Percentiles rank a stretch among this genome's conserved stretches.
Conservation (phyloP, 1,140 invertebrate genomes). For the Rhopalosiphum padi region DNA sequence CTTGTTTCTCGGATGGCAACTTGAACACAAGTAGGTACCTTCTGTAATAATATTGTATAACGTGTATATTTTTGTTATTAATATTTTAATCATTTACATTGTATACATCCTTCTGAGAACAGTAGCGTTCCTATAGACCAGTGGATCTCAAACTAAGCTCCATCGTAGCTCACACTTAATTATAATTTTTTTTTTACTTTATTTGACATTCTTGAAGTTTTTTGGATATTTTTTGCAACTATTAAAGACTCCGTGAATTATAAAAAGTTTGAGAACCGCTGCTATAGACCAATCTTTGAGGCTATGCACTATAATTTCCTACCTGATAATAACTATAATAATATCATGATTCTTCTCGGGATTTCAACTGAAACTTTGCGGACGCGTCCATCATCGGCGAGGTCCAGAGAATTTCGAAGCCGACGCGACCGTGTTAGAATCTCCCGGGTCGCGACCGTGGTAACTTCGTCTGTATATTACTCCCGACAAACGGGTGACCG, state of each 20-base stretch:
- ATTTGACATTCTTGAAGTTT: too few species aligned
- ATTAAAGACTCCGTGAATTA: background rate
- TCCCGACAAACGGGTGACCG: too few species aligned
- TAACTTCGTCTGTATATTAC: background rate
- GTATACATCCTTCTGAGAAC: too few species aligned
- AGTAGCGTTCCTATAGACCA: too few species aligned
- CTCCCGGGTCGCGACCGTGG: background rate
- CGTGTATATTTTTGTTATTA: too few species aligned
- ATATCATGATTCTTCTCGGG: background rate
- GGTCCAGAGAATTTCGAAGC: background rate
- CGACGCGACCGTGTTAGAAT: background rate
- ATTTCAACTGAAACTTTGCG: background rate
- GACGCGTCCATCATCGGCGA: too few species aligned
- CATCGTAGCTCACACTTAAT: too few species aligned
- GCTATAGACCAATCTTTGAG: background rate
- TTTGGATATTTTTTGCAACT: background rate
- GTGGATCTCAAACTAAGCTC: too few species aligned
- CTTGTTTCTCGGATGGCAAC: background rate
- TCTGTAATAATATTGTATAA: too few species aligned
- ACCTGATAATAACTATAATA: background rate
- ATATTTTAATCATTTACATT: too few species aligned
- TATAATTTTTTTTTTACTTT: too few species aligned
- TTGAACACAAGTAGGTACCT: background rate
- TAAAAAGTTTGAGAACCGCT: background rate
- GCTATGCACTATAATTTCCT: background rate